Evolutionary conservation across 2,113 vertebrate species (phyloP), one percentile per base, ranked within the genome.

Genomic region (Scophthalmus maximus): DNA sequence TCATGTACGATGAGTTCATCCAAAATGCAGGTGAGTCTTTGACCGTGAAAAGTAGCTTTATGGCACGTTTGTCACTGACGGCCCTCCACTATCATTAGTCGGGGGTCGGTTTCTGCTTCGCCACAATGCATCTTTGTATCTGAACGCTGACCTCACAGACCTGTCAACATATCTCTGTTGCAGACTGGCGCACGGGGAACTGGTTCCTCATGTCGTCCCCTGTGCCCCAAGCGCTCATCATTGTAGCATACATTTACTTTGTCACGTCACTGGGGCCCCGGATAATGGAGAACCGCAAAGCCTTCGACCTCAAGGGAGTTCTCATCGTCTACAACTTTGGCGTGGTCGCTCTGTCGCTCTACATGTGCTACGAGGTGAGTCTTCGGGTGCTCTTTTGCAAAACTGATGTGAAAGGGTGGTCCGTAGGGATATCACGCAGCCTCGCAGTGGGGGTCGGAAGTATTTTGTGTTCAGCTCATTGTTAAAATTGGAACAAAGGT

Each of bases 221-320:
- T 44, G 51, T 97, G 27, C 95, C 94, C 42, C 98, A 97, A 81
- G 94, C 94, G 0, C 38, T 96, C 88, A 93, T 99, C 75, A 92
- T 99, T 71, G 81, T 52, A 26, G 79, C 88, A 0, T 99, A 99
- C 73, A 90, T 99, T 79, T 97, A 95, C 91, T 98, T 99, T 81
- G 97, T 98, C 25, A 95, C 87, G 0, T 95, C 93, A 1, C 81
- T 98, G 81, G 98, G 98, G 70, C 98, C 98, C 30, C 94, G 92
- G 76, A 52, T 99, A 40, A 99, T 99, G 98, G 96, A 98, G 92
- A 98, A 96, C 87, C 95, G 95, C 85, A 98, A 98, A 60, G 94
- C 95, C 12, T 97, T 97, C 78, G 95, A 96, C 79, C 94, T 99
- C 61, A 96, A 95, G 88, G 92, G 92, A 73, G 87, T 92, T 57